Evolutionary conservation across 1,140 invertebrate genomes (phyloP), one percentile per base, ranked within the genome.

Genomic region (Micrasema longulum): DNA sequence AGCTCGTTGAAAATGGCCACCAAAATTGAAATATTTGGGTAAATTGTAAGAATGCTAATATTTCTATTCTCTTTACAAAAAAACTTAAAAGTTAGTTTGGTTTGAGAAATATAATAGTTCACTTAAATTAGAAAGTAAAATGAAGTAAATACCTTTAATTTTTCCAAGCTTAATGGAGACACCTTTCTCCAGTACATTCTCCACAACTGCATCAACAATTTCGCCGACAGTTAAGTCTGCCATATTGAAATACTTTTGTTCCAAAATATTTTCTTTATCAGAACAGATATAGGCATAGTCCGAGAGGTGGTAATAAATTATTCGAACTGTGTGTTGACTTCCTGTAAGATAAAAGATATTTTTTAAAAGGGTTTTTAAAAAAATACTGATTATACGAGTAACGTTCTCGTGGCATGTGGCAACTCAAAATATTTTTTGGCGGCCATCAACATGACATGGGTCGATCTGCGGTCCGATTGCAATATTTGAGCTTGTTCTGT

Each of bases 271-370:
- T 62, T 84, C 79, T 77, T 90, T 83, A 77, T 89, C 86, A 1
- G 87, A 84, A 71, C 88, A 89, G 38, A 90, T 81, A 72, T 88
- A 90, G 12, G 87, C 74, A 12, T 80, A 81, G 62, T 90, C 88
- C 63, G 91, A 82, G 2, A 79, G 78, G 77, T 85, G 83, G 77
- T 89, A 91, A 7, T 85, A 79, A 1, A 90, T 67, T 3, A 92
- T 75, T 57, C 90, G 83, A 74, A 90, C 88, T 45, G 78, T 83
- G 69, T 90, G 88, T 26, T 77, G 82, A 4, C 86, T 85, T 47
- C 85, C 73, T 71, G 26, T 31, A 4, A n/a, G n/a, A n/a, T n/a
- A n/a, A n/a, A n/a, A n/a, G n/a, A n/a, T n/a, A n/a, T n/a, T n/a
- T n/a, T n/a, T n/a, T n/a, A n/a, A n/a, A n/a, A n/a, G n/a, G n/a